Base-by-base conservation (phyloP, 2,113 vertebrate genomes). In the Sigmodon hispidus region DNA sequence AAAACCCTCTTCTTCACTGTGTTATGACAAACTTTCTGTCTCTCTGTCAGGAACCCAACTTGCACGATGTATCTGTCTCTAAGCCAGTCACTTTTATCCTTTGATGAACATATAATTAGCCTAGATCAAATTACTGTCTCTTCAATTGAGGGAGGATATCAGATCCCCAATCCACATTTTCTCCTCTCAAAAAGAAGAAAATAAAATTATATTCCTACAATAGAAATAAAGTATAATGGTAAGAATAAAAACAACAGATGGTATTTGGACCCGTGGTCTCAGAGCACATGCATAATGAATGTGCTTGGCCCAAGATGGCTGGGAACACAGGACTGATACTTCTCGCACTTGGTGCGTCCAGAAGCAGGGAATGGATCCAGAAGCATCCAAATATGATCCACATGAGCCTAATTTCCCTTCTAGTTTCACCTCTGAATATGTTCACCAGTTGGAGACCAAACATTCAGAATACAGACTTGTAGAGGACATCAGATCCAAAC, bases 111-210 rank as follows among this genome's bases (percentile, higher is more conserved):
- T 21, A 12, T 48, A 11, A 13, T 65, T 72, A 40, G 40, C 57
- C n/a, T 45, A 19, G n/a, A 59, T 65, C 76, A 50, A 21, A 36
- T 29, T 24, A 65, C 2, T 50, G 22, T 61, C 79, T 87, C 21
- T 76, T 45, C 22, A 52, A 2, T 7, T 7, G 2, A 1, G 1
- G 3, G 7, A 8, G 79, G 21, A 1, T 3, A 0, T 80, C n/a
- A 76, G 34, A 85, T 4, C 34, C 63, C 15, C 9, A 5, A 40
- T 17, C 40, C 2, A n/a, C n/a, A 79, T n/a, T 13, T n/a, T 55
- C 31, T 17, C 76, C 31, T 65, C 43, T n/a, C n/a, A 6, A 16
- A 48, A 55, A 16, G 7, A 87, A 7, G 8, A 16, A 13, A 2
- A 17, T 16, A 16, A 83, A 45, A 5, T 21, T 17, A 43, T 19